Conservation (phyloP, 2,888 invertebrate species). For the Melieria crassipennis region DNA sequence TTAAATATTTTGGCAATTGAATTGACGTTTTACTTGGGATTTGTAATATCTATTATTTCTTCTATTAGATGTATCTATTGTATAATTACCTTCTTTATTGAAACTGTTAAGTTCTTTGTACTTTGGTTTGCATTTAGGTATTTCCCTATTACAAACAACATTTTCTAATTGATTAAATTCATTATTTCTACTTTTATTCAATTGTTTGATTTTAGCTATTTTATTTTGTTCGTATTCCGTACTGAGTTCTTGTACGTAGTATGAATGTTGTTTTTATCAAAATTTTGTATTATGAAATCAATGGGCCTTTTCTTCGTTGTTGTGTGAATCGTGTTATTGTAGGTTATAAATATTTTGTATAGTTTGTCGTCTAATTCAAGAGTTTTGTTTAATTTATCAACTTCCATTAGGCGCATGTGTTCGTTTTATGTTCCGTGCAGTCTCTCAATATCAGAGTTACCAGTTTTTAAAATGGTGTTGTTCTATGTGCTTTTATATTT, state of each 20-base stretch:
- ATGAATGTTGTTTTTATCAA: constrained; percentile 7
- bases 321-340: constrained; percentile 26
- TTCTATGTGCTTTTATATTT: constrained; percentile 19
- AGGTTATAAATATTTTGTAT: constrained; percentile 19
- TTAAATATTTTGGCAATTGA: too few species aligned
- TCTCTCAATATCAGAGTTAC: constrained; percentile 28
- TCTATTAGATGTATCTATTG: constrained; percentile 17
- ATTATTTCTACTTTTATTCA: constrained; percentile 14
- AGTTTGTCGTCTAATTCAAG: constrained; percentile 30
- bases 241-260: too few species aligned
- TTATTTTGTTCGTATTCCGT: constrained; percentile 14
- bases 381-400: constrained; percentile 20
- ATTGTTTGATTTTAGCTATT: constrained; percentile 11
- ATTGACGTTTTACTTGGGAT: constrained; percentile 16
- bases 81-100: constrained; percentile 15
- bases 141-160: too few species aligned
- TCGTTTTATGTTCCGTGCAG: constrained; percentile 30
- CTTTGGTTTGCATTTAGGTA: too few species aligned
- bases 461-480: constrained; percentile 29
- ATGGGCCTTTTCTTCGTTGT: constrained; percentile 29
- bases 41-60: constrained; percentile 30
- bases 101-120: constrained; percentile 24
- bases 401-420: constrained; percentile 29
- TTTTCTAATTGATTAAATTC: too few species aligned
- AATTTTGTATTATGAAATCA: constrained; percentile 33